Conservation (phyloP, 2,888 invertebrate genomes). For the Epinotia bilunana region DNA sequence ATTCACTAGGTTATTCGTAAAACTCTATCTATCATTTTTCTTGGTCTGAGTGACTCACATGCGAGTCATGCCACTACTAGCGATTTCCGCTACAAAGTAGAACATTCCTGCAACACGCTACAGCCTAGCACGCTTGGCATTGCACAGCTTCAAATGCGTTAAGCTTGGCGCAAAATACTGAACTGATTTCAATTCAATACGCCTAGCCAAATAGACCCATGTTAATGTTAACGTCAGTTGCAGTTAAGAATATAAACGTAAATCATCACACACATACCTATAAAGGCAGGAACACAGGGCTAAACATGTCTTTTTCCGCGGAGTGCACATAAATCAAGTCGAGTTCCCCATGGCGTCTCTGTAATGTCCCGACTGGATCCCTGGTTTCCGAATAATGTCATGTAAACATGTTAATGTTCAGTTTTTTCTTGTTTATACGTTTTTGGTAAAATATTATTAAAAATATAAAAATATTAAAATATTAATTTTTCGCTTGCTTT, state of each 20-base stretch:
- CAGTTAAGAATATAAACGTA: slow-evolving; percentile 12
- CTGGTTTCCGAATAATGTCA: slow-evolving; percentile 1
- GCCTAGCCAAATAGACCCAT: background rate
- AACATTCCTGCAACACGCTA: too few species aligned
- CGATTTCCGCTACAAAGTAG: too few species aligned
- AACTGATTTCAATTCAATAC: too few species aligned
- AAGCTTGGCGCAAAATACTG: too few species aligned
- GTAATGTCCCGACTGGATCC: background rate
- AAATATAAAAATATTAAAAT: too few species aligned
- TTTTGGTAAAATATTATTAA: background rate
- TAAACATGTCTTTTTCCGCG: slow-evolving; percentile 17
- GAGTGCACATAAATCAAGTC: slow-evolving; percentile 8
- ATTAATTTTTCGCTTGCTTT: too few species aligned
- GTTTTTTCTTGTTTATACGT: background rate
- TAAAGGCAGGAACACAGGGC: background rate
- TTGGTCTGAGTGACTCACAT: too few species aligned
- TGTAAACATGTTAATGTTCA: slow-evolving; percentile 9
- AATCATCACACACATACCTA: background rate
- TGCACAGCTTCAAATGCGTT: too few species aligned
- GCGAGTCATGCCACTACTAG: too few species aligned
- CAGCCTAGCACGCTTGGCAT: too few species aligned
- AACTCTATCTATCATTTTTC: too few species aligned
- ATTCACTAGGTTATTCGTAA: too few species aligned
- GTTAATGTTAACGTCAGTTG: background rate
- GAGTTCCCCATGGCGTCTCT: slow-evolving; percentile 3